These are phyloP conservation scores for Cerceris ruficornis DNA, from an alignment of 2,888 invertebrate species.

Conservation along the genomic window DNA sequence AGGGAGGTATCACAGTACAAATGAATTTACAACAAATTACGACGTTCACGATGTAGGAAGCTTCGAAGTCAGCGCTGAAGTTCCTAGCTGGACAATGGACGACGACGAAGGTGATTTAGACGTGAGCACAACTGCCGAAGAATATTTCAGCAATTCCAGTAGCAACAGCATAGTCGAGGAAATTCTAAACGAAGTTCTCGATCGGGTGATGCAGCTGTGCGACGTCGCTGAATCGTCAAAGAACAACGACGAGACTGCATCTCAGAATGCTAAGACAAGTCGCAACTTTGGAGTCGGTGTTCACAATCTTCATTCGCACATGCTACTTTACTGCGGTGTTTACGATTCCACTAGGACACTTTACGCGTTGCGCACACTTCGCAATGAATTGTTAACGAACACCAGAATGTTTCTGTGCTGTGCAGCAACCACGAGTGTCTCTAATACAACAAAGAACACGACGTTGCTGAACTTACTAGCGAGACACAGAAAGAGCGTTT, in stretches of 20 bases:
- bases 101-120: slow-evolving; percentile 83
- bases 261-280: slow-evolving; percentile 71
- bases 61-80: slow-evolving; percentile 81
- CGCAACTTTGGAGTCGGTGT: slow-evolving; percentile 81
- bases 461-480: slow-evolving; percentile 86
- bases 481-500: slow-evolving; percentile 90
- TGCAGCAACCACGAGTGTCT: slow-evolving; percentile 88
- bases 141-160: slow-evolving; percentile 84
- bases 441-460: slow-evolving; percentile 83
- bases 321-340: slow-evolving; percentile 90
- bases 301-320: slow-evolving; percentile 91
- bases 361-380: slow-evolving; percentile 89
- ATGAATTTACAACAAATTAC: slow-evolving; percentile 76
- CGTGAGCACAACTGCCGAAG: slow-evolving; percentile 86
- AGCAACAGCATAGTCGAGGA: slow-evolving; percentile 83
- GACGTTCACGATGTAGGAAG: slow-evolving; percentile 79
- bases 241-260: slow-evolving; percentile 73
- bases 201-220: slow-evolving; percentile 81
- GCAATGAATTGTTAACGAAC: slow-evolving; percentile 87
- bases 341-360: slow-evolving; percentile 89
- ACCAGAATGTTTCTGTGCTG: slow-evolving; percentile 89
- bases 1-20: slow-evolving; percentile 78
- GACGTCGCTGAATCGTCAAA: slow-evolving; percentile 73
- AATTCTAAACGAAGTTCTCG: slow-evolving; percentile 84
- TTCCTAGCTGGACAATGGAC: slow-evolving; percentile 83